Evolutionary conservation across 2,888 invertebrate species (phyloP).

Genomic region (Tenthredo amoena): DNA sequence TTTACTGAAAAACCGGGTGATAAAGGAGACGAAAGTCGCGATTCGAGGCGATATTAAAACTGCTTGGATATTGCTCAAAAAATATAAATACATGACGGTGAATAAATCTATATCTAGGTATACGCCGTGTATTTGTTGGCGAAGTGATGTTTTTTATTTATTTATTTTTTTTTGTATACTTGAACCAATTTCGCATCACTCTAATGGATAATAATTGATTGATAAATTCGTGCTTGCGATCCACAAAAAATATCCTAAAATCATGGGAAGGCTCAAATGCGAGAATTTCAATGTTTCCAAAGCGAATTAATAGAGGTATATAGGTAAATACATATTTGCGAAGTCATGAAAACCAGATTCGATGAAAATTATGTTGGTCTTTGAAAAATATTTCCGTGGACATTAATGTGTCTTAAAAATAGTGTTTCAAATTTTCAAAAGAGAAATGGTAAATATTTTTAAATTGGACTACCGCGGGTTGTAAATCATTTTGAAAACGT

Average conservation of each 20-base stretch:
- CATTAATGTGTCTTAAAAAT: background rate
- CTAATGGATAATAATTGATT: background rate
- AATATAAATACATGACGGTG: background rate
- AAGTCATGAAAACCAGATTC: background rate
- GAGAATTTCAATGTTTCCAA: background rate
- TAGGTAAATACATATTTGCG: background rate
- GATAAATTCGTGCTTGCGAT: background rate
- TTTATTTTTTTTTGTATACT: background rate
- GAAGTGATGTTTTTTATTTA: background rate
- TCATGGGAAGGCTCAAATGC: background rate
- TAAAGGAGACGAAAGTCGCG: background rate
- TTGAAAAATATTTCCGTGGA: background rate
- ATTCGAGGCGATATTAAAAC: background rate
- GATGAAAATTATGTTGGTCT: background rate
- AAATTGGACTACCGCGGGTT: background rate
- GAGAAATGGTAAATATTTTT: slow-evolving; percentile 10
- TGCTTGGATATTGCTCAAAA: background rate
- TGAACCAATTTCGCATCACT: background rate
- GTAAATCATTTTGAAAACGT: background rate
- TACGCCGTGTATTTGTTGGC: background rate
- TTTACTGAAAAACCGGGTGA: background rate
- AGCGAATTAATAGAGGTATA: background rate
- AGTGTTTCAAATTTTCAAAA: background rate
- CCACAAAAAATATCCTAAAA: background rate
- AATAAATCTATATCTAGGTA: background rate